Evolutionary conservation across 2,113 vertebrate species (phyloP), one percentile per base, ranked within the genome.

Genomic region (Dicentrarchus labrax): DNA sequence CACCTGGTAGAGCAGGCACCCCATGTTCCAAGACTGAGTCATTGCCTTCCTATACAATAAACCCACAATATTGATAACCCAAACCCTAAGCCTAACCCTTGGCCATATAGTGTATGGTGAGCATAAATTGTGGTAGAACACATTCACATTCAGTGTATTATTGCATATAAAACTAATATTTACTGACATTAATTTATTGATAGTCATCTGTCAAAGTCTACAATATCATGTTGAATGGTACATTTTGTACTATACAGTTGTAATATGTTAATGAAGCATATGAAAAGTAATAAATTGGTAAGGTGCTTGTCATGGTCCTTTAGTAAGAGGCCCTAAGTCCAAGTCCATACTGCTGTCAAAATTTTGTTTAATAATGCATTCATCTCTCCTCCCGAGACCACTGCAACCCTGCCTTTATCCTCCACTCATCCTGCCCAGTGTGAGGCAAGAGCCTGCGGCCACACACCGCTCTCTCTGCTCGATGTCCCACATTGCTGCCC

Each of bases 341-440:
- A 30, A 75, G 43, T 36, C 38, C 48, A 78, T 45, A 78, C 39
- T 73, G 65, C 84, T 87, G 90, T 91, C 86, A 87, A 72, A 78
- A 66, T 60, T 38, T 38, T 65, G 70, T 88, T 91, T 71, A 91
- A 88, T 87, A 90, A 93, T 90, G 85, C 79, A 89, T 91, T 85
- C 66, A 66, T 62, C 41, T 57, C 60, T 85, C 59, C 83, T 80
- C 88, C 38, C 3, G 72, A 82, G 87, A 84, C 80, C 6, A 10
- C 76, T 72, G 66, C 36, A 84, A 59, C 70, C 45, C 71, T 57
- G 78, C 72, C 76, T 90, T 87, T 84, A 87, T 85, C 78, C 75
- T 80, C 76, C 56, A 59, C 75, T 87, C 85, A 77, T 82, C 59
- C 76, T 8, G 5, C 61, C 65, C 76, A 70, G 62, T 80, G 82